Conservation (phyloP, 1,140 invertebrate species). For the Lasaia peninsularis region DNA sequence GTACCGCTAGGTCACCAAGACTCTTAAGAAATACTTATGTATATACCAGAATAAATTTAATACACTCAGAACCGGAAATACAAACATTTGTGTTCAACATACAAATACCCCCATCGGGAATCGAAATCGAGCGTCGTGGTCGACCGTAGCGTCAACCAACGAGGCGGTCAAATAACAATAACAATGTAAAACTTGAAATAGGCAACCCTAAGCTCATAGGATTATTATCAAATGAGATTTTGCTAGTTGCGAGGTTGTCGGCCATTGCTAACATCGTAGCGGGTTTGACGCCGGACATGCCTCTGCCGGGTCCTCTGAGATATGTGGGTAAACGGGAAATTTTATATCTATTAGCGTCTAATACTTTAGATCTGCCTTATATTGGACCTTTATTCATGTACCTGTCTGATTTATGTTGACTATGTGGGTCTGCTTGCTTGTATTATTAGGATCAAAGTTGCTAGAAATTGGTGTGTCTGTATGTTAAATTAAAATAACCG, state of each 20-base stretch:
- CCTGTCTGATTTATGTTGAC: neutral
- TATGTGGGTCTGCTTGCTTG: neutral
- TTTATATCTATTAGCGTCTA: conserved; percentile 10
- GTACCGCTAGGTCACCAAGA: too few species aligned
- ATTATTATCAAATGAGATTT: conserved; percentile 25
- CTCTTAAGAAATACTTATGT: too few species aligned
- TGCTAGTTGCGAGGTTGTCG: conserved; percentile 23
- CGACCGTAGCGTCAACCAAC: too few species aligned
- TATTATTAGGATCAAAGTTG: neutral
- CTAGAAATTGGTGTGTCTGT: neutral
- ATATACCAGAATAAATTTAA: too few species aligned
- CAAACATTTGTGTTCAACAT: too few species aligned
- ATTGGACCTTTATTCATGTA: conserved; percentile 1
- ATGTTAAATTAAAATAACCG: too few species aligned
- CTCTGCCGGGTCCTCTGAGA: conserved; percentile 5
- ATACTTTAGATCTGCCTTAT: conserved; percentile 10
- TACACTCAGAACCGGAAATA: too few species aligned
- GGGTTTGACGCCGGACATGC: conserved; percentile 23
- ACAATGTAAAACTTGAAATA: too few species aligned
- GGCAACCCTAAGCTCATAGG: conserved; percentile 16
- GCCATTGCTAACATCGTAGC: conserved; percentile 15
- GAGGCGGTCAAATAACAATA: too few species aligned
- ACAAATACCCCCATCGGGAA: too few species aligned
- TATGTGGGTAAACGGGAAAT: conserved; percentile 12
- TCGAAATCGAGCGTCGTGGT: too few species aligned